Evolutionary conservation across 2,113 vertebrate genomes (phyloP).

Genomic region (Hystrix brachyura): DNA sequence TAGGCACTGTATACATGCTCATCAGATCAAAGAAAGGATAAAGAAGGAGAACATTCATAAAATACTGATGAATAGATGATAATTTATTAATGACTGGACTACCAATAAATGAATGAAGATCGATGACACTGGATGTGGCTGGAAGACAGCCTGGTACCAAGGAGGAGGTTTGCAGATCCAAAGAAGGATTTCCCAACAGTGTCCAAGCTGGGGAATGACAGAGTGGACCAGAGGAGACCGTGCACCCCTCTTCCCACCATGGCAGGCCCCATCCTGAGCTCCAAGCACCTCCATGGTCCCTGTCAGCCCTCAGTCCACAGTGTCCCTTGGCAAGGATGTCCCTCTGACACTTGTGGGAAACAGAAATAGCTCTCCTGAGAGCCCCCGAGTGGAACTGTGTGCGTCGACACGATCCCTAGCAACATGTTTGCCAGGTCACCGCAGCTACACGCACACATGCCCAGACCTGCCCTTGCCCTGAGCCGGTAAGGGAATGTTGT

Average conservation of each 20-base stretch:
- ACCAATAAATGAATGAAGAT: conserved; percentile 30
- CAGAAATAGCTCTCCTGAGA: fast-evolving
- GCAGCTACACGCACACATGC: fast-evolving
- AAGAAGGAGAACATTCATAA: background rate
- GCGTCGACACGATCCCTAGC: fast-evolving
- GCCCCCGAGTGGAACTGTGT: no score
- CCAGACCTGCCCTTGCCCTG: fast-evolving
- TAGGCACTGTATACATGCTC: background rate
- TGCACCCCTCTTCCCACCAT: fast-evolving
- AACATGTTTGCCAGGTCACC: background rate
- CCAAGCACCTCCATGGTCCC: fast-evolving
- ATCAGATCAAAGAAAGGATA: background rate
- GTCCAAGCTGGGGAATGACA: background rate
- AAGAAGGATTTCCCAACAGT: background rate
- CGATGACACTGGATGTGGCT: background rate
- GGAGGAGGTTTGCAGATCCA: background rate
- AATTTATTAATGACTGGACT: background rate
- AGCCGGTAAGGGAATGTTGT: background rate
- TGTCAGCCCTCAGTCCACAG: fast-evolving
- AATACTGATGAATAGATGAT: background rate
- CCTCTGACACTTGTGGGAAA: background rate
- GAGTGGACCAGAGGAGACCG: background rate
- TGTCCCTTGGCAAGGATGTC: fast-evolving
- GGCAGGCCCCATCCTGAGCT: fast-evolving
- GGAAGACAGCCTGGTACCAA: background rate